phyloP scores from a whole-genome alignment of 2,797 vertebrate species.

The Poeciliopsis gracilis region DNA sequence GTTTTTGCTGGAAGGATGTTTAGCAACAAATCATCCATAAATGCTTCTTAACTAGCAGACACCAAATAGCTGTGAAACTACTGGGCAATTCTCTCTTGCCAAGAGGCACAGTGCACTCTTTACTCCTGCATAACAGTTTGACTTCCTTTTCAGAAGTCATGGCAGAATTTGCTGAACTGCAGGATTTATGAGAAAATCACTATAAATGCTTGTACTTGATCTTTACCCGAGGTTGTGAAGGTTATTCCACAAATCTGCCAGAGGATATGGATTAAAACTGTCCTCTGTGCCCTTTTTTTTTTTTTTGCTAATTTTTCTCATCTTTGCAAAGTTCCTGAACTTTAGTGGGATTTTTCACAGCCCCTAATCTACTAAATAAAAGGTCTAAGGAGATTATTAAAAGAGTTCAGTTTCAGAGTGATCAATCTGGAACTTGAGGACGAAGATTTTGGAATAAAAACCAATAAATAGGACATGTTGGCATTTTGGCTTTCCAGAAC shows the following conservation, averaged over 20 bases:
- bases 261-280: not conserved
- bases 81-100: not conserved
- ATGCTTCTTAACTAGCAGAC: not conserved
- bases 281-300: not conserved
- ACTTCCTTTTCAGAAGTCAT: not conserved
- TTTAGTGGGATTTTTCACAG: not conserved
- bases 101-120: not conserved
- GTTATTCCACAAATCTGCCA: conserved; percentile 5
- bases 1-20: not conserved
- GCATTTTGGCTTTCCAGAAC: not conserved
- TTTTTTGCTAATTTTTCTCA: not conserved
- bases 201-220: conserved; percentile 4
- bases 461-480: no score
- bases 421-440: not conserved
- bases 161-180: conserved; percentile 9
- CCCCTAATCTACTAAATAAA: not conserved
- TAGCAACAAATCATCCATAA: not conserved
- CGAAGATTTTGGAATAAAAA: not conserved
- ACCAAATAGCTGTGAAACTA: conserved; percentile 3
- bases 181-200: conserved; percentile 2
- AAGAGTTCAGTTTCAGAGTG: not conserved
- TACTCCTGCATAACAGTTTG: not conserved
- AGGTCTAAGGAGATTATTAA: not conserved
- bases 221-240: not conserved
- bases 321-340: not conserved